Evolutionary conservation across 1,140 invertebrate genomes (phyloP).

Genomic region (Nephila pilipes): DNA sequence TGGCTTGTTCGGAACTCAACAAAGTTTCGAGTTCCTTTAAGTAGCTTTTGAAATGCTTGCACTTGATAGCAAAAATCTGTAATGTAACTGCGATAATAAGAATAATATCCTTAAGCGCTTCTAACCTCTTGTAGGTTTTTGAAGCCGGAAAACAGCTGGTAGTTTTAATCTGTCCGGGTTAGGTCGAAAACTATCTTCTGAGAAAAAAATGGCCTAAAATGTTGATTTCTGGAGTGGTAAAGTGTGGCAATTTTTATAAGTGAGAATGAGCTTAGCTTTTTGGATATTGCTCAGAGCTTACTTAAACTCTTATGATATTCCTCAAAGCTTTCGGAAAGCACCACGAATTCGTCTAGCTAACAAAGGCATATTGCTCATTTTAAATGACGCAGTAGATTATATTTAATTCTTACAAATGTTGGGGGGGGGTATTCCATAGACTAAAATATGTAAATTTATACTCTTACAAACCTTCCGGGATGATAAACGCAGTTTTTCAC

Average conservation of each 20-base stretch:
- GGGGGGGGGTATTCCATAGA: no score
- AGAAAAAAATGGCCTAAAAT: neutral
- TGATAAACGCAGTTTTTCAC: neutral
- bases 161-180: neutral
- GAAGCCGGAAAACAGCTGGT: neutral
- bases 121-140: neutral
- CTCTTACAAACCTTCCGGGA: neutral
- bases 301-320: neutral
- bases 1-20: no score
- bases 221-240: neutral
- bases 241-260: neutral
- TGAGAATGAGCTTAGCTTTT: neutral
- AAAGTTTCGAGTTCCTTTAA: no score
- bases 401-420: neutral
- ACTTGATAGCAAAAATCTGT: no score
- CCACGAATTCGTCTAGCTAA: neutral
- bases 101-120: no score
- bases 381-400: neutral
- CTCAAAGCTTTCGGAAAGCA: neutral
- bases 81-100: no score
- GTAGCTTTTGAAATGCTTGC: no score
- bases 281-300: neutral
- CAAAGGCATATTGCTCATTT: neutral
- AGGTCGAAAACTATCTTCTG: neutral
- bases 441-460: neutral